phyloP scores from a whole-genome alignment of 1,140 invertebrate genomes.

The Magallana ariakensis region DNA sequence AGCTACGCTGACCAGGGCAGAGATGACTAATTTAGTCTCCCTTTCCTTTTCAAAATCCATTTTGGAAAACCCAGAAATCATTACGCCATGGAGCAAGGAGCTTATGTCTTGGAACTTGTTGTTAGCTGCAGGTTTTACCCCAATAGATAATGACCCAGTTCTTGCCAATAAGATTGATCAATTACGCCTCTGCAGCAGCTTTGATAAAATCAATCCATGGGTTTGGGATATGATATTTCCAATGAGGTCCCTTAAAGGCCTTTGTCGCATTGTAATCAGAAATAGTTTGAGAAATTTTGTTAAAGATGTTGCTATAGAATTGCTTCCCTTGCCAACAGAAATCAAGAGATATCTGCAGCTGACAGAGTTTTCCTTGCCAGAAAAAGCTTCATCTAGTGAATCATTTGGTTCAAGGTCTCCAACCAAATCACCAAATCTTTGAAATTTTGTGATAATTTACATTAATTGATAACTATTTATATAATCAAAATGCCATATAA shows the following conservation, averaged over 20 bases:
- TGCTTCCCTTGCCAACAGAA: constrained; percentile 65
- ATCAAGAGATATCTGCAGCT: constrained; percentile 71
- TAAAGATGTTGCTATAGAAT: constrained; percentile 64
- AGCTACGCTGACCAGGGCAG: constrained; percentile 68
- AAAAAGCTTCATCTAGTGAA: background rate
- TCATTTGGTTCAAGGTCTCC: background rate
- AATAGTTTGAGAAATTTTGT: constrained; percentile 58
- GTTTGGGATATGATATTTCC: constrained; percentile 69
- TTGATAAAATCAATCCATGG: constrained; percentile 71
- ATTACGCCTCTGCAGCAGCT: constrained; percentile 73
- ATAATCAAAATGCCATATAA: too few species aligned
- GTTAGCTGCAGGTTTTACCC: constrained; percentile 71
- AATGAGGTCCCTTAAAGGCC: constrained; percentile 65
- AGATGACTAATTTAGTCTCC: constrained; percentile 74
- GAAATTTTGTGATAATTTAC: too few species aligned
- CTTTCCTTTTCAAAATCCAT: constrained; percentile 73
- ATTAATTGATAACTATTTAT: too few species aligned
- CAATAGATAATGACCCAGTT: constrained; percentile 59
- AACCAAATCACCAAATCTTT: background rate
- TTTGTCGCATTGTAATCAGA: constrained; percentile 71
- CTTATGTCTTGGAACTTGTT: constrained; percentile 72
- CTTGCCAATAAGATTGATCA: constrained; percentile 69
- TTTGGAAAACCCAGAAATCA: constrained; percentile 75
- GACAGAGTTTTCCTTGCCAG: constrained; percentile 64
- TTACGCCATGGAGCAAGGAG: constrained; percentile 70